Evolutionary conservation across 92 coral and sea anemone species (phyloP).

Genomic region (Isaurus tuberculatus): DNA sequence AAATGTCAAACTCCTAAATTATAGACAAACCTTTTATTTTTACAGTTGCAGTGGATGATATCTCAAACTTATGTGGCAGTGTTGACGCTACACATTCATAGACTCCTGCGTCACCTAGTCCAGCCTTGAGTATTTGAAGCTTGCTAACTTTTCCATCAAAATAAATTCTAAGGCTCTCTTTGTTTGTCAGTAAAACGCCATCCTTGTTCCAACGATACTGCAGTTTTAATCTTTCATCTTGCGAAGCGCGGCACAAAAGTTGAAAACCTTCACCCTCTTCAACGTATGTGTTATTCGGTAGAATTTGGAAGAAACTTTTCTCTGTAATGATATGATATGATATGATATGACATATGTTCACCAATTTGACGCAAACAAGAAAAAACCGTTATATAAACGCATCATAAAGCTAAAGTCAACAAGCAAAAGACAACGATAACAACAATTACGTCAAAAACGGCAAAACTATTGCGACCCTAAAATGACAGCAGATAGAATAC

Average conservation of each 20-base stretch:
- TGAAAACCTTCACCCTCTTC: not conserved
- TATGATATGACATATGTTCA: not conserved
- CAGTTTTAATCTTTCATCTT: not conserved
- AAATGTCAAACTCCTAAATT: not conserved
- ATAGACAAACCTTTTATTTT: slow-evolving; percentile 5
- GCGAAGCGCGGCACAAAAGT: not conserved
- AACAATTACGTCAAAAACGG: not conserved
- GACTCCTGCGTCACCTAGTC: not conserved
- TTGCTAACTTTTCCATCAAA: not conserved
- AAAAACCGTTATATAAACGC: not conserved
- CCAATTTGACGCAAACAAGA: not conserved
- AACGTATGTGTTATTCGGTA: not conserved
- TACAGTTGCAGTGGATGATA: not conserved
- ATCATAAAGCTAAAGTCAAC: not conserved
- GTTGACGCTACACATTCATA: not conserved
- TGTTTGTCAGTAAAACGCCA: not conserved
- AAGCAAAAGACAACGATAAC: not conserved
- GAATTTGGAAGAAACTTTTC: not conserved
- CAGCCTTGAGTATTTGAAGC: not conserved
- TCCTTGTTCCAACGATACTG: not conserved
- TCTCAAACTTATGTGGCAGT: not conserved
- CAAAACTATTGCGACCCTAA: not conserved
- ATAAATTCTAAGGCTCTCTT: not conserved
- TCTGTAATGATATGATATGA: not conserved
- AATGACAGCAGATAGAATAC: not conserved